phyloP scores from a whole-genome alignment of 2,888 invertebrate genomes.

The Meteorus cinctellus region DNA sequence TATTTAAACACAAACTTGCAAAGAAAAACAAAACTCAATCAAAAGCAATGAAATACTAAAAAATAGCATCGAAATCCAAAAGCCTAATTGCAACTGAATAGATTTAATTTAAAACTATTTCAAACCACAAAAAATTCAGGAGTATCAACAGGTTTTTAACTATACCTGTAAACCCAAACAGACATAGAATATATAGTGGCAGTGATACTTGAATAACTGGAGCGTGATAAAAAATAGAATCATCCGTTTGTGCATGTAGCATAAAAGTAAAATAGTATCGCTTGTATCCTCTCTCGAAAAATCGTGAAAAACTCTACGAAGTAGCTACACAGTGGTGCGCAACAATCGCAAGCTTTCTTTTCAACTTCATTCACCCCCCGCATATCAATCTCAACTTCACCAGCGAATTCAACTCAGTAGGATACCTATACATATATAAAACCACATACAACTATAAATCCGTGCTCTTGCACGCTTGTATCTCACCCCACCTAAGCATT shows the following conservation, averaged over 20 bases:
- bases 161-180: too few relatives aligned
- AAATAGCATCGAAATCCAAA: too few relatives aligned
- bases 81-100: too few relatives aligned
- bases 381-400: constrained; percentile 24
- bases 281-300: constrained; percentile 16
- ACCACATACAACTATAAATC: neutral
- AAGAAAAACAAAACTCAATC: too few relatives aligned
- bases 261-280: neutral
- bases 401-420: constrained; percentile 13
- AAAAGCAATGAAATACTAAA: too few relatives aligned
- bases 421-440: too few relatives aligned
- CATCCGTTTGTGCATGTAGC: constrained; percentile 6
- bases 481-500: neutral
- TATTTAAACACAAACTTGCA: too few relatives aligned
- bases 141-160: too few relatives aligned
- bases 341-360: neutral
- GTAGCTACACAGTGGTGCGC: neutral
- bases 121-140: too few relatives aligned
- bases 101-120: too few relatives aligned
- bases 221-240: constrained; percentile 30
- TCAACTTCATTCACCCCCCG: constrained; percentile 12
- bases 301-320: neutral
- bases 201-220: constrained; percentile 23
- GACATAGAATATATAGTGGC: neutral
- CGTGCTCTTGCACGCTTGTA: neutral